Base-by-base conservation (phyloP, 2,888 invertebrate genomes). In the Pegoplata infirma region DNA sequence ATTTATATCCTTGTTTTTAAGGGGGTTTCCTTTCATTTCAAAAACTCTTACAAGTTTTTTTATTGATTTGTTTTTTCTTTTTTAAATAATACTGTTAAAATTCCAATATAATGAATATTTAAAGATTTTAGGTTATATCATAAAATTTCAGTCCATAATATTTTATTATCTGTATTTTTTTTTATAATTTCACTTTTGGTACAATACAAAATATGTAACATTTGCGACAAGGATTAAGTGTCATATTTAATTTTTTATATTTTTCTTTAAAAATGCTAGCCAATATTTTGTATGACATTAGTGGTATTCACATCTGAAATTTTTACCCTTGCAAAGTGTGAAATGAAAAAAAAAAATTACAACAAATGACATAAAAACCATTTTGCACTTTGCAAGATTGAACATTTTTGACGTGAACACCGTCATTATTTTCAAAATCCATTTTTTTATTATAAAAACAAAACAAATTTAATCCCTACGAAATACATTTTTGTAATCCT, bases 91-190 rank as follows among this genome's bases (percentile, higher is more conserved):
- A 69, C 63, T 55, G 28, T 73, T 58, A 58, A 76, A 67, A 67
- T 53, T 59, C 16, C 25, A 40, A 40, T 71, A 71, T 55, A 74
- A 19, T 55, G 8, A 10, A n/a, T 49, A 32, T 21, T 28, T 78
- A n/a, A n/a, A n/a, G 32, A 16, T 59, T 56, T 23, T 55, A n/a
- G n/a, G n/a, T n/a, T n/a, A 53, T 40, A 71, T 73, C 56, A 53
- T 58, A 67, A 71, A 72, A 67, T 63, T 49, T 79, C 75, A 75
- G 79, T 75, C 75, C 75, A 75, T 75, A 28, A 51, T n/a, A n/a
- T 71, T 55, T 55, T 71, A 36, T 71, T 69, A 74, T 64, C 36
- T 67, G 55, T 19, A 44, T 59, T 59, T 58, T 8, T 55, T 40
- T n/a, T 40, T 58, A n/a, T n/a, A n/a, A n/a, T 49, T 67, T 17